Evolutionary conservation across 2,888 invertebrate species (phyloP).

Genomic region (Luffia ferchaultella): DNA sequence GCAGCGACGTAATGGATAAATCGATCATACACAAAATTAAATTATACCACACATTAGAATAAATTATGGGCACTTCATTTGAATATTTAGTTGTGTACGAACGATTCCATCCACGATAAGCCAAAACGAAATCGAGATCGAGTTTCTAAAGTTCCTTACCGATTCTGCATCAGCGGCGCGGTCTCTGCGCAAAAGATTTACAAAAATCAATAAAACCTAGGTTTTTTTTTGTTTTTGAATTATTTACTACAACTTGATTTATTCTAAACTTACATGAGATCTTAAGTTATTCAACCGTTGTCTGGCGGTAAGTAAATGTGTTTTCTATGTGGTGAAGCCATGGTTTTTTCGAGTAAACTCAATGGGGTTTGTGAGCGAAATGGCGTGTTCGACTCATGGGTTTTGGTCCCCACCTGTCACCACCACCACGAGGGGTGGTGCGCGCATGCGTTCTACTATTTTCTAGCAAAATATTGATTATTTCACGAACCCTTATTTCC

Average conservation of each 20-base stretch:
- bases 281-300: slow-evolving; percentile 23
- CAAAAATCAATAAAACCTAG: background rate
- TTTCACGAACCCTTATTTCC: slow-evolving; percentile 41
- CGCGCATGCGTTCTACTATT: slow-evolving; percentile 47
- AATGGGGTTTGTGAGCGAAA: slow-evolving; percentile 10
- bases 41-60: too few relatives aligned
- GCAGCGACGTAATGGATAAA: background rate
- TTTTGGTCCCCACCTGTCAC: slow-evolving; percentile 28
- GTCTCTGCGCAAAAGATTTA: background rate
- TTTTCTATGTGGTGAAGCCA: slow-evolving; percentile 9
- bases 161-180: background rate
- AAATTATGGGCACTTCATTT: too few relatives aligned
- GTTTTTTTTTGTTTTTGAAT: too few relatives aligned
- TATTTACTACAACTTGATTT: too few relatives aligned
- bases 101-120: background rate
- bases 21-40: background rate
- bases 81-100: background rate
- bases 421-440: slow-evolving; percentile 43
- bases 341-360: slow-evolving; percentile 1
- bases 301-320: slow-evolving; percentile 3
- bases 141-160: background rate
- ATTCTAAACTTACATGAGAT: background rate
- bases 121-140: background rate
- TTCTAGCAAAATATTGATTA: slow-evolving; percentile 47
- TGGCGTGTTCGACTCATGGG: slow-evolving; percentile 22